Evolutionary conservation across 2,113 vertebrate species (phyloP).

Genomic region (Cyanoramphus novaezelandiae): DNA sequence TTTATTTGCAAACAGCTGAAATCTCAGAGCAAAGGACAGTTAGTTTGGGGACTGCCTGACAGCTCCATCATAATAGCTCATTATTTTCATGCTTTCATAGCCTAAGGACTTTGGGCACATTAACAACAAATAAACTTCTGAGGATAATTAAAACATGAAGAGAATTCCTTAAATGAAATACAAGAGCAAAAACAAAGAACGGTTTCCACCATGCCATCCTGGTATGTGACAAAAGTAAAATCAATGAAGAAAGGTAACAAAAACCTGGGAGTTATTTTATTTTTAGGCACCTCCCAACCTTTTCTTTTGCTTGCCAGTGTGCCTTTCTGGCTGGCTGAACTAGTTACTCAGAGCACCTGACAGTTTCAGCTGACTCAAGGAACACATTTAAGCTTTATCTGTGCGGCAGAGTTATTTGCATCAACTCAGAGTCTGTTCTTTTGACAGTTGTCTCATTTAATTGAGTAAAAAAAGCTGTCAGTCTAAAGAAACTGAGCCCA

Average conservation of each 20-base stretch:
- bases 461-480: slow-evolving; percentile 82
- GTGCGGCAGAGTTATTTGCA: slow-evolving; percentile 64
- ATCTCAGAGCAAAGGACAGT: slow-evolving; percentile 30
- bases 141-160: slow-evolving; percentile 25
- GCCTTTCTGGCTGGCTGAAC: slow-evolving; percentile 64
- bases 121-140: slow-evolving; percentile 48
- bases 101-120: slow-evolving; percentile 46
- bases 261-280: slow-evolving; percentile 56
- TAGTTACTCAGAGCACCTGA: slow-evolving; percentile 67
- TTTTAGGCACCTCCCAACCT: slow-evolving; percentile 66
- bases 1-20: slow-evolving; percentile 26
- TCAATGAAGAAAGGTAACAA: slow-evolving; percentile 37
- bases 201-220: neutral
- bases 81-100: slow-evolving; percentile 65
- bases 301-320: slow-evolving; percentile 51
- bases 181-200: neutral
- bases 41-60: slow-evolving; percentile 35
- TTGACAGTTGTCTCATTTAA: slow-evolving; percentile 78
- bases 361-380: slow-evolving; percentile 66
- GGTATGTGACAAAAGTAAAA: slow-evolving; percentile 15
- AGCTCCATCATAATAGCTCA: slow-evolving; percentile 51
- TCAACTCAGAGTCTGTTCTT: slow-evolving; percentile 71
- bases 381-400: slow-evolving; percentile 70
- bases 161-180: slow-evolving; percentile 16
- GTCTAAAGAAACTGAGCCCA: slow-evolving; percentile 75